Evolutionary conservation across 2,888 invertebrate species (phyloP).

Genomic region (Melinaea marsaeus): DNA sequence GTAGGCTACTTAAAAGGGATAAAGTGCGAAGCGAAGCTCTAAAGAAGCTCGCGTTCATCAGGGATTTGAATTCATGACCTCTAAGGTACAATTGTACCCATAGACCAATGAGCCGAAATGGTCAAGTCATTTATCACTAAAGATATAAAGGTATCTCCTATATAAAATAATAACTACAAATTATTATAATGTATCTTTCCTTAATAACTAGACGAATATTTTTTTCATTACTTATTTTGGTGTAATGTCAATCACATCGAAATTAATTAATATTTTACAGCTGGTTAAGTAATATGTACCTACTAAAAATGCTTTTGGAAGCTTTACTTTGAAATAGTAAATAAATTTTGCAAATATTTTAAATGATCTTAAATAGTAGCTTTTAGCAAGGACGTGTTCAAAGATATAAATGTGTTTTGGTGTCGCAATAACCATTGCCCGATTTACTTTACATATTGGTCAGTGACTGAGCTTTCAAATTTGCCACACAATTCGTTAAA

Average conservation of each 20-base stretch:
- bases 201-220: no score
- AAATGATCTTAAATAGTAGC: no score
- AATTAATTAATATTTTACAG: neutral
- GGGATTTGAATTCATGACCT: slow-evolving; percentile 80
- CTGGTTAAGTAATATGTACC: neutral
- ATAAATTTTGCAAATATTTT: no score
- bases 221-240: no score
- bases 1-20: no score
- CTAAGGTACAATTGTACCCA: slow-evolving; percentile 80
- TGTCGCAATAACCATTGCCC: neutral
- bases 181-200: neutral
- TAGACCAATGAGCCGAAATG: slow-evolving; percentile 74
- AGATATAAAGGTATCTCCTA: neutral
- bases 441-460: neutral
- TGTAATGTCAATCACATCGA: neutral
- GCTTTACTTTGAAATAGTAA: neutral
- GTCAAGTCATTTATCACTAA: neutral
- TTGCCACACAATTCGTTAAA: no score
- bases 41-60: slow-evolving; percentile 65
- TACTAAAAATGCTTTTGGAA: neutral
- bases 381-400: neutral
- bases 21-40: neutral
- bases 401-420: neutral
- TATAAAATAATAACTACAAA: neutral
- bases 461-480: no score